phyloP scores from a whole-genome alignment of 2,888 invertebrate genomes.

The Unio pictorum region DNA sequence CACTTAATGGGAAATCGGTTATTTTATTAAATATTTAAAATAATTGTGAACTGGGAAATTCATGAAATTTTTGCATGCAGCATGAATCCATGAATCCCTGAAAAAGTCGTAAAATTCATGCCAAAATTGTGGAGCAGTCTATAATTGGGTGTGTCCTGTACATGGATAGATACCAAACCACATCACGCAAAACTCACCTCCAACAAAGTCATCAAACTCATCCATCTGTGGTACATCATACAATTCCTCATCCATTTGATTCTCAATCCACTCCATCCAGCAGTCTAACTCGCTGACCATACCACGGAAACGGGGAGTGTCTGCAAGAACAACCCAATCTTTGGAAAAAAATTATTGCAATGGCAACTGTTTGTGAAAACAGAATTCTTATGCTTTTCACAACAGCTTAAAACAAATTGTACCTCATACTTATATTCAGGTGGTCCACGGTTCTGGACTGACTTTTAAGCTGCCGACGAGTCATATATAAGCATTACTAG shows the following conservation, averaged over 20 bases:
- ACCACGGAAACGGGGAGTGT: slow-evolving; percentile 68
- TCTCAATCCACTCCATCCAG: slow-evolving; percentile 73
- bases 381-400: too few relatives aligned
- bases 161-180: neutral
- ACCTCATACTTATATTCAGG: too few relatives aligned
- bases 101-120: too few relatives aligned
- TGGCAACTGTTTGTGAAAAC: neutral
- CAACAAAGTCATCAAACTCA: slow-evolving; percentile 66
- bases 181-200: slow-evolving; percentile 46
- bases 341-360: neutral
- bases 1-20: too few relatives aligned
- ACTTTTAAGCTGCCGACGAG: too few relatives aligned
- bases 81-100: too few relatives aligned
- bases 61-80: too few relatives aligned
- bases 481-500: too few relatives aligned
- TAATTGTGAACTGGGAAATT: too few relatives aligned
- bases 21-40: too few relatives aligned
- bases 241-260: slow-evolving; percentile 66
- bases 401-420: too few relatives aligned
- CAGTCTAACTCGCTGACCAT: slow-evolving; percentile 70
- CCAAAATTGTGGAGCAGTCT: neutral
- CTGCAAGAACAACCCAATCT: slow-evolving; percentile 33
- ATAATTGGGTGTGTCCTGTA: neutral
- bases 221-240: slow-evolving; percentile 60
- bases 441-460: too few relatives aligned